A percentile compares a stretch with the other conserved stretches of the same genome.
phyloP scores from a whole-genome alignment of 2,113 vertebrate genomes.

The Nanorana parkeri region DNA sequence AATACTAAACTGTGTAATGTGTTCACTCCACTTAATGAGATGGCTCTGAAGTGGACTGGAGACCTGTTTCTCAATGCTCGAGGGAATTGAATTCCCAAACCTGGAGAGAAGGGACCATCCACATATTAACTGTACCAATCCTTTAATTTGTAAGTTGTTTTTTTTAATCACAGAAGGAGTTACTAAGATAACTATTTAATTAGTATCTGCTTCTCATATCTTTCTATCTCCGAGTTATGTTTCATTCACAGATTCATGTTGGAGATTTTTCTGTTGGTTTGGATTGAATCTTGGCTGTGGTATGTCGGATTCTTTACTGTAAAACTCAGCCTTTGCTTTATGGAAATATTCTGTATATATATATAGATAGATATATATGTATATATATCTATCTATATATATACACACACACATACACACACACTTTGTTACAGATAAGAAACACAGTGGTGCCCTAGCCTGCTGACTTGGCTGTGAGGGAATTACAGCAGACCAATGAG shows the following conservation, averaged over 20 bases:
- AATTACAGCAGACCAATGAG: too few species aligned
- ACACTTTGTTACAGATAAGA: too few species aligned
- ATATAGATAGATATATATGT: too few species aligned
- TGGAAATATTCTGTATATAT: too few species aligned
- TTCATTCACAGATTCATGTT: slow-evolving; percentile 9
- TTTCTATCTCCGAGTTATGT: not conserved
- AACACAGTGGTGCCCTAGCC: too few species aligned
- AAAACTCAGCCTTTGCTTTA: too few species aligned
- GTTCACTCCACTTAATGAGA: slow-evolving; percentile 46
- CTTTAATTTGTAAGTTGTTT: slow-evolving; percentile 39
- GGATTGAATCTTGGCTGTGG: too few species aligned
- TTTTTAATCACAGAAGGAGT: slow-evolving; percentile 23
- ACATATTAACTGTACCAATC: slow-evolving; percentile 27
- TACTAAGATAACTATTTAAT: slow-evolving; percentile 27
- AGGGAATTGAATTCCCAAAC: slow-evolving; percentile 29
- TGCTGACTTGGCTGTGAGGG: too few species aligned
- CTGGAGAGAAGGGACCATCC: slow-evolving; percentile 17
- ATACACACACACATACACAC: too few species aligned
- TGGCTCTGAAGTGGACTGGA: slow-evolving; percentile 22
- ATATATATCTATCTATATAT: too few species aligned
- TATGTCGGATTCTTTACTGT: too few species aligned
- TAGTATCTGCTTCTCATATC: not conserved
- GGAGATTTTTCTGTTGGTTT: not conserved
- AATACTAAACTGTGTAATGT: slow-evolving; percentile 34
- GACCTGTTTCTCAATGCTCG: slow-evolving; percentile 15